phyloP scores from a whole-genome alignment of 2,888 invertebrate species.

The Cataglyphis cursor region DNA sequence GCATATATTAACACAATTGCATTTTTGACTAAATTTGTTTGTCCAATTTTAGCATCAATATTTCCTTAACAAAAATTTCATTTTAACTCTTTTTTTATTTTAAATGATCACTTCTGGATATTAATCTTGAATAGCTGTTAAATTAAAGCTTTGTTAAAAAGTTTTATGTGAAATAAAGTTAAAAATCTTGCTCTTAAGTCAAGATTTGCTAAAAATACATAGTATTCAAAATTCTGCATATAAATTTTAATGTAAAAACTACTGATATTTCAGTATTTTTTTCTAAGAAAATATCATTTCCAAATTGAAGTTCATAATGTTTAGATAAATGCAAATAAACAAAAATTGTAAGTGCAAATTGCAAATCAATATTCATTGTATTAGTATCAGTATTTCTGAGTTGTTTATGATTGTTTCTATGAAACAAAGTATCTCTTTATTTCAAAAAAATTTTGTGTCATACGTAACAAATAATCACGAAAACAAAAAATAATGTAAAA shows the following conservation, averaged over 20 bases:
- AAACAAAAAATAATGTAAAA: neutral
- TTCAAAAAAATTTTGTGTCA: neutral
- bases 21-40: neutral
- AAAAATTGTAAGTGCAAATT: neutral
- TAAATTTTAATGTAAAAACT: neutral
- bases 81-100: neutral
- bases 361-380: neutral
- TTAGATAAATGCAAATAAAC: neutral
- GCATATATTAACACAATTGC: neutral
- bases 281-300: neutral
- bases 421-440: neutral
- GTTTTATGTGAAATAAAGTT: neutral
- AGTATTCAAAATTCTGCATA: neutral
- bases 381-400: slow-evolving; percentile 2
- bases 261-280: neutral
- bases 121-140: neutral
- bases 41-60: neutral
- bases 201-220: neutral
- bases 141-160: neutral
- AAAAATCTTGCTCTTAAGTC: neutral
- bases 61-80: neutral
- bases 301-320: neutral
- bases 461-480: neutral
- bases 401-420: neutral
- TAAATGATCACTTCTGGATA: neutral